A percentile compares a stretch with the other conserved stretches of the same genome.
phyloP scores from a whole-genome alignment of 2,888 invertebrate species.

The Unio pictorum region DNA sequence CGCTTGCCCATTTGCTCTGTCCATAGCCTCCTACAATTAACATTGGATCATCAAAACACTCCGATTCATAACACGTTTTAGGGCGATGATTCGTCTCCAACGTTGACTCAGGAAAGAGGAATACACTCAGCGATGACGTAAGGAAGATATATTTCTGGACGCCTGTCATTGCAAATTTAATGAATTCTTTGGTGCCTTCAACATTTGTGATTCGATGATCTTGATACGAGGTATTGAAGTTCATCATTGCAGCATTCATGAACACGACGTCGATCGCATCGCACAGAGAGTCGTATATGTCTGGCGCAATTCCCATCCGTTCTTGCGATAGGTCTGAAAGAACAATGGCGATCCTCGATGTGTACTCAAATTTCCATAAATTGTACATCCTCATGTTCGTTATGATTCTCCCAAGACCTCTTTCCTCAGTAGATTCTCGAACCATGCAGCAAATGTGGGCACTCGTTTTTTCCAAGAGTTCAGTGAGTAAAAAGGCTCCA shows the following conservation, averaged over 20 bases:
- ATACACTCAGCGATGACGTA: conserved; percentile 50
- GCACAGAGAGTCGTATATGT: conserved; percentile 41
- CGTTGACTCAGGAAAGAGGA: conserved; percentile 39
- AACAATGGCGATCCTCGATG: conserved; percentile 42
- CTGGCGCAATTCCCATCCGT: conserved; percentile 44
- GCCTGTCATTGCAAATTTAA: conserved; percentile 45
- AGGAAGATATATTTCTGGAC: conserved; percentile 45
- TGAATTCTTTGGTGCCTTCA: conserved; percentile 44
- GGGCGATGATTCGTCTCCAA: conserved; percentile 6
- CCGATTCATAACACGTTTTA: conserved; percentile 33
- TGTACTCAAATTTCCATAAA: conserved; percentile 46
- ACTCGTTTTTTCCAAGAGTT: conserved; percentile 44
- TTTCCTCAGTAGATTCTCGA: conserved; percentile 42
- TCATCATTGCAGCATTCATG: conserved; percentile 54
- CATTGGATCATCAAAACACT: conserved; percentile 44
- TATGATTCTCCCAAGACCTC: conserved; percentile 45
- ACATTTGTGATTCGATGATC: conserved; percentile 50
- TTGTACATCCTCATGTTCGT: conserved; percentile 47
- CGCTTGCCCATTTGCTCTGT: conserved; percentile 57
- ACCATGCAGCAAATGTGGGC: conserved; percentile 53
- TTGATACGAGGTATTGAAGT: conserved; percentile 49
- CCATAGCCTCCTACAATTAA: conserved; percentile 48
- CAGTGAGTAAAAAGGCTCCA: conserved; percentile 45
- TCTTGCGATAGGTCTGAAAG: conserved; percentile 46
- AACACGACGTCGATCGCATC: conserved; percentile 45